A percentile compares a stretch with the other conserved stretches of the same genome.
phyloP scores from a whole-genome alignment of 2,797 vertebrate genomes.

The Macropodus opercularis region DNA sequence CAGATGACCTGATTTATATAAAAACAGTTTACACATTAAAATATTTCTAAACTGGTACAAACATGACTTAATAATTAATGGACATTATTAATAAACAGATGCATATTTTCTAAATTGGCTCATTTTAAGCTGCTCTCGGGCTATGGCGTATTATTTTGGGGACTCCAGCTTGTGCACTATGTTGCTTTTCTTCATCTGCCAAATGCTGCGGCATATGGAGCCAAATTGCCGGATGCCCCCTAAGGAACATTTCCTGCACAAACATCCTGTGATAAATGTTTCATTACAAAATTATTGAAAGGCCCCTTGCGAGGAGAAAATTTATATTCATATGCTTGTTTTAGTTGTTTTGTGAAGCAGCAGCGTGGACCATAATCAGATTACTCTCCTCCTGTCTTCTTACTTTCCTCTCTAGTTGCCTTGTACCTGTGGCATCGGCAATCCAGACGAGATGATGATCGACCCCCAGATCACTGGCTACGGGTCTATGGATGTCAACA shows the following conservation, averaged over 20 bases:
- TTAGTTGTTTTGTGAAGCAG: not conserved
- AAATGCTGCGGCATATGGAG: slow-evolving; percentile 77
- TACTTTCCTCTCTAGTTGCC: slow-evolving; percentile 78
- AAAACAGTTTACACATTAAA: slow-evolving; percentile 25
- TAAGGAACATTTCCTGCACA: slow-evolving; percentile 56
- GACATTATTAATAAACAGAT: slow-evolving; percentile 42
- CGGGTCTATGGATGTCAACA: slow-evolving; percentile 89
- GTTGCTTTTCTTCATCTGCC: slow-evolving; percentile 68
- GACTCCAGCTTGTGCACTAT: slow-evolving; percentile 45
- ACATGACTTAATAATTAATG: slow-evolving; percentile 31
- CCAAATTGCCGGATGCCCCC: slow-evolving; percentile 67
- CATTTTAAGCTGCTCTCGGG: slow-evolving; percentile 40
- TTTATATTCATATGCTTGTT: not conserved
- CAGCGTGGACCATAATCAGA: not conserved
- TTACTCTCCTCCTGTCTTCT: not conserved
- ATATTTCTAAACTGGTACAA: slow-evolving; percentile 31
- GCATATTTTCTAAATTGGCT: slow-evolving; percentile 61
- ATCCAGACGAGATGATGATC: slow-evolving; percentile 90
- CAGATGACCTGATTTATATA: slow-evolving; percentile 38
- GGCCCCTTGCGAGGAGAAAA: slow-evolving; percentile 23
- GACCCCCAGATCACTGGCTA: slow-evolving; percentile 87
- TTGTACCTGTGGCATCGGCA: slow-evolving; percentile 89
- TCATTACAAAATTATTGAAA: slow-evolving; percentile 49
- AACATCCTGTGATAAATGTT: slow-evolving; percentile 63
- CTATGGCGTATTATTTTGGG: slow-evolving; percentile 60